Base-by-base conservation (phyloP, 2,113 vertebrate genomes). In the Pelodiscus sinensis region DNA sequence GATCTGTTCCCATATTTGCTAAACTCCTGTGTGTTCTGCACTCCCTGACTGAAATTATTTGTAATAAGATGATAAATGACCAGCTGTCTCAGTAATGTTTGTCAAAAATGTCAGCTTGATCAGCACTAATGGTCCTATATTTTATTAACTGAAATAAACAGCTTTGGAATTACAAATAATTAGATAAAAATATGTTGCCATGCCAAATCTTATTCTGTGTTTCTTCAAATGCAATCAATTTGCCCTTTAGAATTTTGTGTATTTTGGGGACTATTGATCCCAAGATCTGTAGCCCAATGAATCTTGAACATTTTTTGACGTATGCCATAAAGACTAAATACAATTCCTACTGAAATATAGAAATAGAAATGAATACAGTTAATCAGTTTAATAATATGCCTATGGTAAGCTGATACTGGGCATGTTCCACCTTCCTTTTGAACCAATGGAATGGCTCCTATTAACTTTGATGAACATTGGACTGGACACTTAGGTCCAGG, bases 141-240 rank as follows among this genome's bases (percentile, higher is more conserved):
- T 91, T 92, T 71, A 78, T 93, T 93, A 95, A 35, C 29, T 82
- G 71, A 90, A 29, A 58, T 71, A n/a, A 94, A 54, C 57, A 91
- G 85, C 54, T 92, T 89, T 84, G 50, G 79, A 94, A 50, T 15
- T 31, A 12, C 38, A 56, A 62, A 35, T 82, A 77, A 86, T 77
- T 91, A 65, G n/a, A 57, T 90, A 68, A 75, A 75, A 82, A 82
- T 56, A 25, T 58, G 75, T 78, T 65, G 79, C 68, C 52, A 6
- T 65, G 73, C 60, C 85, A 86, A 27, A 86, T 91, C 68, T 86
- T 91, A 25, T 68, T 86, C 82, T 25, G 52, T 50, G 35, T 29
- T 94, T 82, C 5, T 92, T 88, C 71, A 29, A 91, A 84, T 2
- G 50, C 21, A 84, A 81, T 60, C 18, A 57, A 9, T 22, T 83